phyloP scores from a whole-genome alignment of 2,797 vertebrate genomes.

The Erpetoichthys calabaricus region DNA sequence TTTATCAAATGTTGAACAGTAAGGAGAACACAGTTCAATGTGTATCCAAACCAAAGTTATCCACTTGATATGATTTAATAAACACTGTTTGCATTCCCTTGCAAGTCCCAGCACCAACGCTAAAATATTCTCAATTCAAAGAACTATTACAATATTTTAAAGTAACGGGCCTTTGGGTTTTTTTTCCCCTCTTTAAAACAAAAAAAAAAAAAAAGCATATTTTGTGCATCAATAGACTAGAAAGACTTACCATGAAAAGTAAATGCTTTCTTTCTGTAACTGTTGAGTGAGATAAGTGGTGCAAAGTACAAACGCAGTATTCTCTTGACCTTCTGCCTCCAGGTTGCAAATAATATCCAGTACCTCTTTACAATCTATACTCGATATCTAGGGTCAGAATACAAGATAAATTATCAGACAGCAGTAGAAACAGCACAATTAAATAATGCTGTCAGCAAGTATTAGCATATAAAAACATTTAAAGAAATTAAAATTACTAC shows the following conservation, averaged over 20 bases:
- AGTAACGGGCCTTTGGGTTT: not conserved
- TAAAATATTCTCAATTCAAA: too few relatives aligned
- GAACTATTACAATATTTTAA: too few relatives aligned
- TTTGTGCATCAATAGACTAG: not conserved
- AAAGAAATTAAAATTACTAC: too few relatives aligned
- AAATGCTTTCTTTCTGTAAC: slow-evolving; percentile 80
- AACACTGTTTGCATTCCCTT: too few relatives aligned
- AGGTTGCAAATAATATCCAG: slow-evolving; percentile 90
- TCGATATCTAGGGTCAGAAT: slow-evolving; percentile 64
- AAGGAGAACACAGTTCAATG: too few relatives aligned
- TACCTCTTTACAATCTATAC: slow-evolving; percentile 85
- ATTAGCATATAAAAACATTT: too few relatives aligned
- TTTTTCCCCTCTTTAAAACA: slow-evolving; percentile 13
- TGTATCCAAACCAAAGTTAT: too few relatives aligned
- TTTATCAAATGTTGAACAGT: too few relatives aligned
- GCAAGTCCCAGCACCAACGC: too few relatives aligned
- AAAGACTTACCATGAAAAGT: slow-evolving; percentile 81
- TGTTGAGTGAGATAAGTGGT: slow-evolving; percentile 95
- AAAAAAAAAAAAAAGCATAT: slow-evolving; percentile 18
- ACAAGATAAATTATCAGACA: not conserved
- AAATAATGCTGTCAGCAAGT: too few relatives aligned
- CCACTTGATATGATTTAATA: too few relatives aligned
- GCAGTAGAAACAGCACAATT: not conserved
- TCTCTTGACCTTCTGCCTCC: slow-evolving; percentile 89
- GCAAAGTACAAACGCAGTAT: slow-evolving; percentile 87